A percentile compares a stretch with the other conserved stretches of the same genome.
phyloP scores from a whole-genome alignment of 2,797 vertebrate species.

The Melanotaenia boesemani region DNA sequence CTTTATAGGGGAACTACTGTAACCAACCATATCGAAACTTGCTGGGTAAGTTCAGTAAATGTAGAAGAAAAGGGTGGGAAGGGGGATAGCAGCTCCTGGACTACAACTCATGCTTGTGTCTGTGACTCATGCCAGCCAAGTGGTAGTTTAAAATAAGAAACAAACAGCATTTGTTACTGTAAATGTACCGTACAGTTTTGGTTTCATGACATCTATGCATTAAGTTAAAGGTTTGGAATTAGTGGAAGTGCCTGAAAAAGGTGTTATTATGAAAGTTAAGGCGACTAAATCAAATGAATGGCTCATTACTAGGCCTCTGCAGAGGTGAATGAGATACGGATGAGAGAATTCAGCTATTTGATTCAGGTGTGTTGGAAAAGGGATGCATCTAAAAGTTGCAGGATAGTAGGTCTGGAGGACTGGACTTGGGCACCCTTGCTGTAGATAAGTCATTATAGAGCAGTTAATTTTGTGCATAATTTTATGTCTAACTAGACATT shows the following conservation, averaged over 20 bases:
- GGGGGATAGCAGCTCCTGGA: conserved; percentile 19
- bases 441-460: background rate
- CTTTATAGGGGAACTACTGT: conserved; percentile 51
- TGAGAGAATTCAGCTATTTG: too few relatives aligned
- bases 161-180: background rate
- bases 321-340: too few relatives aligned
- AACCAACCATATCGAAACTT: conserved; percentile 45
- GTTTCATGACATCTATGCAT: conserved; percentile 31
- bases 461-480: conserved; percentile 5
- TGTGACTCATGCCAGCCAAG: conserved; percentile 58
- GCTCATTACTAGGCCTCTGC: too few relatives aligned
- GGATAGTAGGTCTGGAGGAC: too few relatives aligned
- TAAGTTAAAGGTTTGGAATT: conserved; percentile 18
- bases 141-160: conserved; percentile 26
- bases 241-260: background rate
- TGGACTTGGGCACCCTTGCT: background rate
- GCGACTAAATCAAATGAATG: background rate
- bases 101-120: conserved; percentile 36
- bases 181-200: conserved; percentile 3
- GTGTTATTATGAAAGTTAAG: conserved; percentile 13
- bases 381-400: too few relatives aligned
- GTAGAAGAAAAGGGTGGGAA: conserved; percentile 30
- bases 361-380: too few relatives aligned
- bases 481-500: conserved; percentile 22
- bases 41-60: conserved; percentile 52